These are phyloP conservation scores for Hesperophylax magnus DNA, from an alignment of 1,140 invertebrate species.

Conservation along the genomic window DNA sequence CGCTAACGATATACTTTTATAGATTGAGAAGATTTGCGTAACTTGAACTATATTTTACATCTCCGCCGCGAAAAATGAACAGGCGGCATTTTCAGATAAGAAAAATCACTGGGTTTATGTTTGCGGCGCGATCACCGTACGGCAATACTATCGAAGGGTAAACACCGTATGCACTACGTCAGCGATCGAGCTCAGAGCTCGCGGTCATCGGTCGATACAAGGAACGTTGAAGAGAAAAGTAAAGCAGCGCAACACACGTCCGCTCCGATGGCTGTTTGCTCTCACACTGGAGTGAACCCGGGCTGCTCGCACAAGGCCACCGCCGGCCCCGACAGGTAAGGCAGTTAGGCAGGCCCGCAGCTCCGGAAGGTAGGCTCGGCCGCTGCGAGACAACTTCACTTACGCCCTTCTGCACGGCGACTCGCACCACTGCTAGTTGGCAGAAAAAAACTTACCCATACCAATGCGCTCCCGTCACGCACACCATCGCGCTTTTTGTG, in stretches of 20 bases:
- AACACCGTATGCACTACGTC: slow-evolving; percentile 30
- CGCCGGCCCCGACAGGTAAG: slow-evolving; percentile 51
- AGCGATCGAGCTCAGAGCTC: slow-evolving; percentile 21
- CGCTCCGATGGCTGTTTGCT: slow-evolving; percentile 31
- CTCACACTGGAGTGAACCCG: slow-evolving; percentile 43
- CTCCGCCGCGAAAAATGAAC: not conserved
- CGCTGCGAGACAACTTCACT: slow-evolving; percentile 17
- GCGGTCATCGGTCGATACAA: slow-evolving; percentile 40
- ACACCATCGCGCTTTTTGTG: slow-evolving; percentile 49
- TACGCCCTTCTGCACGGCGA: slow-evolving; percentile 20
- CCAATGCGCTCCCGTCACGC: slow-evolving; percentile 35
- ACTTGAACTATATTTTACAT: slow-evolving; percentile 19
- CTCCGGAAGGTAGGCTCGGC: slow-evolving; percentile 10
- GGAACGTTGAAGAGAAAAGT: slow-evolving; percentile 17
- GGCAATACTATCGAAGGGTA: slow-evolving; percentile 14
- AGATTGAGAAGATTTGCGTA: not conserved
- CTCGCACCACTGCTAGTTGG: slow-evolving; percentile 39
- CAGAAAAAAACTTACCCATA: slow-evolving; percentile 38
- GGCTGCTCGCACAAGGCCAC: slow-evolving; percentile 52
- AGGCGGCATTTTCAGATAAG: slow-evolving; percentile 1
- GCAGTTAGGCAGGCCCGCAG: not conserved
- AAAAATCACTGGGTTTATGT: not conserved
- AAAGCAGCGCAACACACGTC: slow-evolving; percentile 29
- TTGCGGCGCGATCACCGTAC: not conserved
- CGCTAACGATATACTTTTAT: slow-evolving; percentile 16